Base-by-base conservation (phyloP, 2,888 invertebrate genomes). In the Aleiodes testaceus region DNA sequence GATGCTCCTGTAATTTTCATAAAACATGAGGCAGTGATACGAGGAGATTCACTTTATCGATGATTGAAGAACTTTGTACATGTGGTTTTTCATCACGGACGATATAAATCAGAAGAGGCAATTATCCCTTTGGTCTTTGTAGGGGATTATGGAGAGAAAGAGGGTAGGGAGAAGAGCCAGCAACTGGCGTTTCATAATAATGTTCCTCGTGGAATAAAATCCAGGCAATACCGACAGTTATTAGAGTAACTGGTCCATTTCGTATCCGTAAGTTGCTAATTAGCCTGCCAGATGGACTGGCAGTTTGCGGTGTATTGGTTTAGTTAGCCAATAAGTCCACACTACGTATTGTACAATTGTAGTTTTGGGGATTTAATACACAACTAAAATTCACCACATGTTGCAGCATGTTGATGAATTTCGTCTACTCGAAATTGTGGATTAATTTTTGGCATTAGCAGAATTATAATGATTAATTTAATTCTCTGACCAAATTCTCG, bases 261-360 rank as follows among this genome's bases (percentile, higher is more conserved):
- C 72, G 74, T 77, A 72, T 79, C 73, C 74, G 78, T 76, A 76
- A 79, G 78, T 78, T 78, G 79, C 80, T 84, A 83, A 84, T 84
- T 82, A 81, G 79, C 76, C 72, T 72, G 78, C 80, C 84, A 84
- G 80, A 82, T 81, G 82, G 82, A 84, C 80, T 80, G 70, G 77
- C 77, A 74, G 78, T 84, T 74, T 71, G 69, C 53, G 79, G 79
- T 75, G 74, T 82, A 83, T 82, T 79, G 80, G 77, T 76, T 77
- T 77, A 77, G 79, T 78, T 78, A 72, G 77, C 79, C 81, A 81
- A 80, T 82, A 82, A 83, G 79, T 79, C 77, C 74, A 36, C 18
- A 44, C 55, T 69, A 66, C 70, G 69, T 70, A 70, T 72, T 65
- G 55, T 36, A 47, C 61, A 42, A 30, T 63, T 53, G 66, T 55